A percentile compares a stretch with the other conserved stretches of the same genome.
Conservation (phyloP, 2,113 vertebrate genomes). For the Centropus unirufus region DNA sequence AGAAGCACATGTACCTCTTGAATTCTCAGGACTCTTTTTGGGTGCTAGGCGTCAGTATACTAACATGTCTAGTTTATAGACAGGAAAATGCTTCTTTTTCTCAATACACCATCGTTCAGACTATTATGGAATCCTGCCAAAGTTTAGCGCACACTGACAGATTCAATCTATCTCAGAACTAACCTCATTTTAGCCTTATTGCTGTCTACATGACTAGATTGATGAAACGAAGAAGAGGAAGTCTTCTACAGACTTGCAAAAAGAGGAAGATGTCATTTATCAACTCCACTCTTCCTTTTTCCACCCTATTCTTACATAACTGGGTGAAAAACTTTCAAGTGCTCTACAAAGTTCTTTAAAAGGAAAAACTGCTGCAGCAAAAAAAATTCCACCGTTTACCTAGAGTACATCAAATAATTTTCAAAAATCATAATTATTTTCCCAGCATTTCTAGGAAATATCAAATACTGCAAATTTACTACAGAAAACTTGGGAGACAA, state of each 20-base stretch:
- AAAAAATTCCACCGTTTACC: background rate
- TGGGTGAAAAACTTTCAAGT: background rate
- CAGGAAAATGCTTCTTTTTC: conserved; percentile 35
- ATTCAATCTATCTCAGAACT: conserved; percentile 53
- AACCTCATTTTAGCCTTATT: conserved; percentile 53
- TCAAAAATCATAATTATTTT: background rate
- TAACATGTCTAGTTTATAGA: conserved; percentile 1
- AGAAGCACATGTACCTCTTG: conserved; percentile 33
- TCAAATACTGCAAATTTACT: background rate
- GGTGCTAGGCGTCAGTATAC: background rate
- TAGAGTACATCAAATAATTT: background rate
- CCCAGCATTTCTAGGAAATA: background rate
- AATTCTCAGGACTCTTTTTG: conserved; percentile 22
- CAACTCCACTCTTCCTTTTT: background rate
- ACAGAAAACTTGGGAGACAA: background rate
- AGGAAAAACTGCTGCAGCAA: background rate
- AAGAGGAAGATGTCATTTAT: background rate
- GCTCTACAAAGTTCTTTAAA: background rate
- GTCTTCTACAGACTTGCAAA: conserved; percentile 2
- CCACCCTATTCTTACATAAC: background rate
- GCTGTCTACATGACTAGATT: conserved; percentile 14
- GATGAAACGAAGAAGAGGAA: conserved; percentile 13
- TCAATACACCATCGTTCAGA: conserved; percentile 5
- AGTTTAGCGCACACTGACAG: conserved; percentile 36
- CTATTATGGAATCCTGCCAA: conserved; percentile 63